Evolutionary conservation across 2,888 invertebrate genomes (phyloP).

Genomic region (Tortrix viridana): DNA sequence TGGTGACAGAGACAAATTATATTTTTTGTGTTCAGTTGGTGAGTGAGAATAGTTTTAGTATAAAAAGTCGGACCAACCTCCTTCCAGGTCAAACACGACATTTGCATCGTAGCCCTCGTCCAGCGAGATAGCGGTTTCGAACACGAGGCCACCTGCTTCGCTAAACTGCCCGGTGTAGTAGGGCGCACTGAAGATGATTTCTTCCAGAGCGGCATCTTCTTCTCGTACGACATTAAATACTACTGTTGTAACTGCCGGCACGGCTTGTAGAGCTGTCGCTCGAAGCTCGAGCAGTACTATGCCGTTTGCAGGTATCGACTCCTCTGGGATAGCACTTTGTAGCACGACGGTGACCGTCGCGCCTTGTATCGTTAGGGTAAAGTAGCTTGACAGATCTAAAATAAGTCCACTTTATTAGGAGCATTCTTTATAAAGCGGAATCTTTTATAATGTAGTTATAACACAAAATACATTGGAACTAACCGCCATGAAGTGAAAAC

Average conservation of each 20-base stretch:
- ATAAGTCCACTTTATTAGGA: background rate
- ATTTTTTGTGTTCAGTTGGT: background rate
- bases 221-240: conserved; percentile 43
- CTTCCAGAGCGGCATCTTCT: conserved; percentile 12
- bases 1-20: background rate
- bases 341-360: conserved; percentile 43
- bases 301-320: conserved; percentile 45
- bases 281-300: conserved; percentile 49
- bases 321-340: conserved; percentile 42
- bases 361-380: conserved; percentile 37
- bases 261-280: conserved; percentile 47
- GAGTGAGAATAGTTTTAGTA: too few species aligned
- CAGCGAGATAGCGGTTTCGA: conserved; percentile 43
- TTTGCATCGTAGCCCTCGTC: conserved; percentile 44
- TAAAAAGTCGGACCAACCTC: conserved; percentile 42
- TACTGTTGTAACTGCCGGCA: conserved; percentile 47
- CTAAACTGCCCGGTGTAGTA: conserved; percentile 49
- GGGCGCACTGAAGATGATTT: conserved; percentile 43
- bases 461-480: conserved; percentile 5
- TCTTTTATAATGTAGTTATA: background rate
- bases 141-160: conserved; percentile 38
- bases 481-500: conserved; percentile 52
- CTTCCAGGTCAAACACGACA: conserved; percentile 49
- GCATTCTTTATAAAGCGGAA: background rate
- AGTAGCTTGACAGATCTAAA: conserved; percentile 41